Conservation (phyloP, 2,888 invertebrate species). For the Teleiodes luculella region DNA sequence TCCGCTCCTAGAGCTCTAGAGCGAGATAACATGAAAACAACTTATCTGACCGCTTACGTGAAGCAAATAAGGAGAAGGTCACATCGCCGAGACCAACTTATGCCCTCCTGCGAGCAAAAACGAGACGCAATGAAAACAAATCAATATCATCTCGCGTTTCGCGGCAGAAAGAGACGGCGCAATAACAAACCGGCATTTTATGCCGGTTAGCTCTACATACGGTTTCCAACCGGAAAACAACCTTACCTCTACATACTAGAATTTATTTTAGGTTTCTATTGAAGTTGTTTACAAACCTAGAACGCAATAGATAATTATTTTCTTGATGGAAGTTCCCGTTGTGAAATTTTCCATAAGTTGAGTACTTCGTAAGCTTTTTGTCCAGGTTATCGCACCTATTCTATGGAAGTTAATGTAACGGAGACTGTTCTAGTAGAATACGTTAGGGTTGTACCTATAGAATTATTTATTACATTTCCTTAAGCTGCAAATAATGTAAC, state of each 20-base stretch:
- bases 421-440: background rate
- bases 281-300: conserved; percentile 40
- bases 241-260: conserved; percentile 38
- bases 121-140: conserved; percentile 80
- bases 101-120: conserved; percentile 52
- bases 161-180: conserved; percentile 68
- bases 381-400: background rate
- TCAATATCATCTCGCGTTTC: conserved; percentile 72
- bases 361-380: conserved; percentile 18
- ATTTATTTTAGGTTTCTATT: conserved; percentile 31
- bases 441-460: background rate
- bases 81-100: conserved; percentile 58
- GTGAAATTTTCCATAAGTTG: conserved; percentile 35
- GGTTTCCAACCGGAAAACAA: conserved; percentile 34
- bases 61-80: conserved; percentile 73
- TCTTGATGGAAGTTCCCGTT: conserved; percentile 43
- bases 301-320: conserved; percentile 37
- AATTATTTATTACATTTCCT: too few relatives aligned
- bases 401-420: background rate
- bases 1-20: conserved; percentile 54
- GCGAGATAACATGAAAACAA: conserved; percentile 74
- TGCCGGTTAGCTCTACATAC: conserved; percentile 53
- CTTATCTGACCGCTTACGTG: conserved; percentile 57
- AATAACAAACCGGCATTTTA: conserved; percentile 76
- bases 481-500: background rate